Evolutionary conservation across 2,113 vertebrate species (phyloP), one percentile per base, ranked within the genome.

Genomic region (Ciconia stormi): DNA sequence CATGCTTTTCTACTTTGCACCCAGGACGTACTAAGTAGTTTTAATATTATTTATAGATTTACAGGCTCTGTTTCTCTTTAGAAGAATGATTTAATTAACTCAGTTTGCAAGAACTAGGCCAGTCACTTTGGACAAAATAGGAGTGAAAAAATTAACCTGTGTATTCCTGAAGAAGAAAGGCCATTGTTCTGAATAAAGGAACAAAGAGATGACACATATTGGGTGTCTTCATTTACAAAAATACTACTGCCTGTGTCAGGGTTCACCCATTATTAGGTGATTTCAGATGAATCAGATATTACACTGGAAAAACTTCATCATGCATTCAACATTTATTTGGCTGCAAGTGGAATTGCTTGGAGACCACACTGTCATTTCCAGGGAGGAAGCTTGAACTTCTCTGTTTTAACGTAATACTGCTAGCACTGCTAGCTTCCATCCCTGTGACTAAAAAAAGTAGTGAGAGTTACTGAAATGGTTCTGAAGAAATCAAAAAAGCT

Each of bases 1-100:
- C 80, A 65, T 72, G 44, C 20, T 85, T 82, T 95, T 93, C 62
- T 91, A 70, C 66, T 95, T 95, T 89, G 71, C 82, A 95, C 50
- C 70, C 66, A 77, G 49, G 38, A 62, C 4, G 1, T 42, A 77
- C 25, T 62, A 55, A 77, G n/a, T 58, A 55, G 14, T 20, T 87
- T 94, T 91, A 69, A 30, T 87, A 79, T 61, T 69, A 58, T 79
- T 93, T 87, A 30, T 61, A 72, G 94, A 72, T 44, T 83, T 83
- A 61, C 12, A 85, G 46, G 10, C 22, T 77, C 34, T 96, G 82
- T 77, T 96, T 95, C 84, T 66, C 30, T 62, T 82, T 49, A 85
- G 18, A 93, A 82, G 62, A 87, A 66, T 80, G 36, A 88, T 82
- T 66, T 66, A 9, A 87, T 44, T 94, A 72, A 63, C 32, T 73